Evolutionary conservation across 2,113 vertebrate genomes (phyloP), one percentile per base, ranked within the genome.

Genomic region (Hypocryptadius cinnamomeus): DNA sequence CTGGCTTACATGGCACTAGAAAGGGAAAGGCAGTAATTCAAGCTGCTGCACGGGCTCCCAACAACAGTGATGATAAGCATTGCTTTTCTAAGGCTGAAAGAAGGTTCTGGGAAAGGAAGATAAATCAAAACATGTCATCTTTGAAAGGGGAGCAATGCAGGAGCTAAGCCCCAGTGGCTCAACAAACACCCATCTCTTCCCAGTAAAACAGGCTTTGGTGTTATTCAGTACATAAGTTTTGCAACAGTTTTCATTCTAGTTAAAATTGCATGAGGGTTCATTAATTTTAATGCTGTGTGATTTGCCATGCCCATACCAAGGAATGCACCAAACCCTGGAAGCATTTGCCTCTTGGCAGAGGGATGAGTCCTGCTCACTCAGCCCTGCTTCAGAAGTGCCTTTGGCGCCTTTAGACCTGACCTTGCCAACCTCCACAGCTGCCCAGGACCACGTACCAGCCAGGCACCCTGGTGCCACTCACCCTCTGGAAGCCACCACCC

Each of bases 1-100:
- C 64, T 51, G 27, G 8, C 72, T 92, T 92, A 66, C 76, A 89
- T 2, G 68, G 79, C 79, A 54, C 51, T 31, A 45, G 76, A 83
- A 85, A 85, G 1, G 3, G 59, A 70, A 63, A 88, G 57, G 87
- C 85, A 94, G 89, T 82, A 91, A 91, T 60, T 93, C 95, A 89
- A 64, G 40, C 44, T 83, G 69, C 83, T 54, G 76, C 68, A 35
- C 37, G 42, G 60, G 47, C 74, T 85, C 76, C 51, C 1, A 3
- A 72, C 65, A 68, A 19, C 66, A 76, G 45, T 22, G 78, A 78
- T 24, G 83, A 76, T 79, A 84, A 79, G 73, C 60, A 27, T 1
- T 87, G 77, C 50, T 89, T 92, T 91, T 77, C 64, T 84, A 70
- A 82, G 72, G 79, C 83, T 86, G 69, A 88, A 89, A 91, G 57